phyloP scores from a whole-genome alignment of 2,113 vertebrate genomes.

The Solea solea region DNA sequence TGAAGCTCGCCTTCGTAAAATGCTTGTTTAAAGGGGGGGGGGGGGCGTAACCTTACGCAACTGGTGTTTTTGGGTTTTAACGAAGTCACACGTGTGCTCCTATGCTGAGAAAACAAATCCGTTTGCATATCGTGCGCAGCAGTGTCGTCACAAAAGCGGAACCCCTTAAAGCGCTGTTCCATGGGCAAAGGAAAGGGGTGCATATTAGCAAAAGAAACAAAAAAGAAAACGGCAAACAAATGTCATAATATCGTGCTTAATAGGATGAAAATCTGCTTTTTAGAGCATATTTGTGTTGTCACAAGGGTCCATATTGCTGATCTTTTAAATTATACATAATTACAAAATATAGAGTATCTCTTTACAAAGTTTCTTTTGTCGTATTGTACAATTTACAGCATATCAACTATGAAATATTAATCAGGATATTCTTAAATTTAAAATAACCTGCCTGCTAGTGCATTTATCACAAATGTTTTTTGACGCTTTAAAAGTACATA shows the following conservation, averaged over 20 bases:
- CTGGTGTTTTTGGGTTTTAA: conserved; percentile 38
- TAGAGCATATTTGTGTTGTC: conserved; percentile 81
- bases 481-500: conserved; percentile 87
- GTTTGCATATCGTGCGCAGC: conserved; percentile 83
- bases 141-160: conserved; percentile 71
- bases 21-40: conserved; percentile 57
- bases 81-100: conserved; percentile 42
- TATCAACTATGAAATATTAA: conserved; percentile 89
- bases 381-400: conserved; percentile 98
- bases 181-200: conserved; percentile 79
- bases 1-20: conserved; percentile 42
- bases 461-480: conserved; percentile 88
- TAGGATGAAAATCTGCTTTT: conserved; percentile 82
- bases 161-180: conserved; percentile 63
- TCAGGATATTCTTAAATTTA: conserved; percentile 88
- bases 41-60: conserved; percentile 53
- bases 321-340: conserved; percentile 93
- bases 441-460: conserved; percentile 93
- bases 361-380: conserved; percentile 92
- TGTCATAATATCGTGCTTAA: conserved; percentile 76
- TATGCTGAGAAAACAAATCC: conserved; percentile 52
- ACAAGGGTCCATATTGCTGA: conserved; percentile 97
- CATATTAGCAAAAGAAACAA: conserved; percentile 76
- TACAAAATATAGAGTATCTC: conserved; percentile 99
- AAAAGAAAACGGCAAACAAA: conserved; percentile 74